Evolutionary conservation across 2,888 invertebrate species (phyloP).

Genomic region (Synanthedon vespiformis): DNA sequence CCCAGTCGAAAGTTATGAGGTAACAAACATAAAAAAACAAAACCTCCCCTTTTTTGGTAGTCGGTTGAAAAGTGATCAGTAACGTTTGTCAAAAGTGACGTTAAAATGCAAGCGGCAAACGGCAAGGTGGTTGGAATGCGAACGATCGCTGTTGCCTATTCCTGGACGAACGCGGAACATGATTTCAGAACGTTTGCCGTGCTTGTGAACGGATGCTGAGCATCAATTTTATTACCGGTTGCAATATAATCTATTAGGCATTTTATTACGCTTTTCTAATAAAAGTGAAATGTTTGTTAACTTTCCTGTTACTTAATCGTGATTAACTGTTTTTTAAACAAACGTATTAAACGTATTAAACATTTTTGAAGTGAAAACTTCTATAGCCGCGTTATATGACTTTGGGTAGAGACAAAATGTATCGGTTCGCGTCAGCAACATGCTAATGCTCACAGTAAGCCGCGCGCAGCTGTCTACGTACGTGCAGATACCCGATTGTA

Average conservation of each 20-base stretch:
- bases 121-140: not conserved
- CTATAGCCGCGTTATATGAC: too few species aligned
- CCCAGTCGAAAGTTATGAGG: too few species aligned
- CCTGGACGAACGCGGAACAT: not conserved
- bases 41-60: too few species aligned
- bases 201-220: not conserved
- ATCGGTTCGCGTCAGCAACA: too few species aligned
- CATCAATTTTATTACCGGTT: not conserved
- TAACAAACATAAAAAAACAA: too few species aligned
- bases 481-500: too few species aligned
- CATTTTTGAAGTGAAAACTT: too few species aligned
- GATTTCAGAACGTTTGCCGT: not conserved
- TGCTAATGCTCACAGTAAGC: too few species aligned
- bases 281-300: not conserved
- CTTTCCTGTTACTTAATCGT: not conserved
- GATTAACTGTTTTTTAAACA: not conserved
- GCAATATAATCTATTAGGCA: not conserved
- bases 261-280: not conserved
- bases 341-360: not conserved
- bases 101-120: not conserved
- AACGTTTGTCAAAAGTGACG: too few species aligned
- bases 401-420: too few species aligned
- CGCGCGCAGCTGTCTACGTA: too few species aligned
- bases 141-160: not conserved
- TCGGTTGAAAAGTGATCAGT: too few species aligned